Evolutionary conservation across 2,888 invertebrate species (phyloP).

Genomic region (Petrolisthes manimaculis): DNA sequence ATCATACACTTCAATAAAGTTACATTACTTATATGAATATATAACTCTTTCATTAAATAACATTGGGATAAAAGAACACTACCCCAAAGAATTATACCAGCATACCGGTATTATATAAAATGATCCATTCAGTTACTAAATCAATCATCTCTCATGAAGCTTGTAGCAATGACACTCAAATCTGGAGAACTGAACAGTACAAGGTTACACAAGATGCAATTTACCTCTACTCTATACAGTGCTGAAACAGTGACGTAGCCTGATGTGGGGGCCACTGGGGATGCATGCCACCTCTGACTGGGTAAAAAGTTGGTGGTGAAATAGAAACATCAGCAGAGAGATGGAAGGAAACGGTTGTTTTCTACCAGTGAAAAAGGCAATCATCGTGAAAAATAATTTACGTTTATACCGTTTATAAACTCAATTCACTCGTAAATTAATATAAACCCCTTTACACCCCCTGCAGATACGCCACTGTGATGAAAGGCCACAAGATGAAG

Average conservation of each 20-base stretch:
- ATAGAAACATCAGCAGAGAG: too few relatives aligned
- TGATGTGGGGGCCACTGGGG: too few relatives aligned
- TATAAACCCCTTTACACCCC: slow-evolving; percentile 3
- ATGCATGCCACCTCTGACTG: too few relatives aligned
- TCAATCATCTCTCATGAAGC: not conserved
- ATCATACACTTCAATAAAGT: not conserved
- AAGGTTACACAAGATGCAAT: not conserved
- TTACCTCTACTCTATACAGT: too few relatives aligned
- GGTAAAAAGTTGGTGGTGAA: too few relatives aligned
- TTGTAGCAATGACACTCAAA: slow-evolving; percentile 16
- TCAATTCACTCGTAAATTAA: not conserved
- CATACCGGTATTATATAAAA: not conserved
- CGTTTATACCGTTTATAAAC: slow-evolving; percentile 6
- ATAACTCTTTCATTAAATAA: slow-evolving; percentile 42
- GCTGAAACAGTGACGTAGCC: too few relatives aligned
- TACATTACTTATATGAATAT: slow-evolving; percentile 30
- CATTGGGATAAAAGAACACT: slow-evolving; percentile 26
- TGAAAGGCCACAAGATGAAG: slow-evolving; percentile 34
- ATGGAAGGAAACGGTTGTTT: too few relatives aligned
- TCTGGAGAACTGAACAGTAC: not conserved
- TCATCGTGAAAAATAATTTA: too few relatives aligned
- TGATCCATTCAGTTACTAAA: not conserved
- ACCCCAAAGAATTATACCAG: not conserved
- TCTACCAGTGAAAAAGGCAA: too few relatives aligned
- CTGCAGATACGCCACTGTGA: not conserved